phyloP scores from a whole-genome alignment of 2,113 vertebrate species.

The Geococcyx californianus region DNA sequence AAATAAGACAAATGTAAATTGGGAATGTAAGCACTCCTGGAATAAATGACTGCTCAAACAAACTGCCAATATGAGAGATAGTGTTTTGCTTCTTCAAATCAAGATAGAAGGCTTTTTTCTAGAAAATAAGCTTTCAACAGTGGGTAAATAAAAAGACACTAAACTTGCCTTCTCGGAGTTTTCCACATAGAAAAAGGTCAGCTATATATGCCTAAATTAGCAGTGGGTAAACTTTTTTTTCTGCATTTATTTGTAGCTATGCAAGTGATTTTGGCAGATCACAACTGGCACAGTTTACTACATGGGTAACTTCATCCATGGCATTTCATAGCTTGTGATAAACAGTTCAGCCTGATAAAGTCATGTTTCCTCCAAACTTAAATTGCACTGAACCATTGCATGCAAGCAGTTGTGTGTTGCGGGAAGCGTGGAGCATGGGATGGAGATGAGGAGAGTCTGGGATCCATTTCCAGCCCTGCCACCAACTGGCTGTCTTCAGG shows the following conservation, averaged over 20 bases:
- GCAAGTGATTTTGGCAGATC: not conserved
- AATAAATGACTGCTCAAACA: not conserved
- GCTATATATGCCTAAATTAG: not conserved
- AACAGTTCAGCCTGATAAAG: slow-evolving; percentile 4
- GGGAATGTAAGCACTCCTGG: not conserved
- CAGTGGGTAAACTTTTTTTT: not conserved
- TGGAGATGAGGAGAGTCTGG: not conserved
- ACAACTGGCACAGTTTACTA: slow-evolving; percentile 34
- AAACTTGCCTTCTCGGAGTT: not conserved
- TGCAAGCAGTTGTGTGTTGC: not conserved
- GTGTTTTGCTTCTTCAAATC: not conserved
- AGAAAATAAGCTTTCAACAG: not conserved
- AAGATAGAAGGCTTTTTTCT: not conserved
- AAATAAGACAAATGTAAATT: not conserved
- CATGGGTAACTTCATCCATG: not conserved
- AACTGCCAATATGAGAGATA: not conserved
- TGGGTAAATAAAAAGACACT: not conserved
- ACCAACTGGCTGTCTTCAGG: not conserved
- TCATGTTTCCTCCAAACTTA: not conserved
- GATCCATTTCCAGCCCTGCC: slow-evolving; percentile 8
- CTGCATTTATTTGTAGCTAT: not conserved
- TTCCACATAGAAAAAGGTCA: not conserved
- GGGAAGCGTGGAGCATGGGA: not conserved
- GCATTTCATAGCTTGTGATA: not conserved
- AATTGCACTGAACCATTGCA: not conserved